phyloP scores from a whole-genome alignment of 1,140 invertebrate species.

The Leptinotarsa texana region DNA sequence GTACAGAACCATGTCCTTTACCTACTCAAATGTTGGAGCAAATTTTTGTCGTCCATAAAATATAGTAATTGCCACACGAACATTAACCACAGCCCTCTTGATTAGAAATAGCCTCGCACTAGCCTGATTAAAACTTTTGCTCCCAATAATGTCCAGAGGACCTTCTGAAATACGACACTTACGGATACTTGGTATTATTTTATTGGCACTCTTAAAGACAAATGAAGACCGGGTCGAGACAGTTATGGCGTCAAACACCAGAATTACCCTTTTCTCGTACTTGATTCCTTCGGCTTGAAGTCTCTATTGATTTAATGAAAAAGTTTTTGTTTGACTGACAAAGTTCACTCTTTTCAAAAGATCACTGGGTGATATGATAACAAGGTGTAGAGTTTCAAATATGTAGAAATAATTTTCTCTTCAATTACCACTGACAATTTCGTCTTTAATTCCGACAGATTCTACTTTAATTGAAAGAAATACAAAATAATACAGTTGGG shows the following conservation, averaged over 20 bases:
- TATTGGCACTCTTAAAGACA: slow-evolving; percentile 37
- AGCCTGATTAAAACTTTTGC: slow-evolving; percentile 36
- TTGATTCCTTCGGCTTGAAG: background rate
- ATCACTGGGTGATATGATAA: no score
- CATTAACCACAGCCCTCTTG: slow-evolving; percentile 33
- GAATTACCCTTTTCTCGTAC: slow-evolving; percentile 24
- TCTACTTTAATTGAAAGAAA: no score
- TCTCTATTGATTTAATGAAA: background rate
- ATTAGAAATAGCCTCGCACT: slow-evolving; percentile 34
- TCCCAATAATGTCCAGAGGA: slow-evolving; percentile 38
- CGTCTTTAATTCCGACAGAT: no score
- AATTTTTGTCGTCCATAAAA: slow-evolving; percentile 14
- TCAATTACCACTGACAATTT: no score
- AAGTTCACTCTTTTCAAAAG: no score
- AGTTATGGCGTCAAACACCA: slow-evolving; percentile 31
- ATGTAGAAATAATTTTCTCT: no score
- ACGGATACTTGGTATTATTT: slow-evolving; percentile 37
- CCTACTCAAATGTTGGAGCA: background rate
- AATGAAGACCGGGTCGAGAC: slow-evolving; percentile 40
- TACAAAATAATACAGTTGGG: no score
- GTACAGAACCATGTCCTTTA: no score
- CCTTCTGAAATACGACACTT: slow-evolving; percentile 32
- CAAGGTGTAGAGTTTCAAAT: no score
- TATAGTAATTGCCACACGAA: slow-evolving; percentile 12
- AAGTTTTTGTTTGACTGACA: background rate